Base-by-base conservation (phyloP, 23 tunicate genomes). In the Botrylloides violaceus region DNA sequence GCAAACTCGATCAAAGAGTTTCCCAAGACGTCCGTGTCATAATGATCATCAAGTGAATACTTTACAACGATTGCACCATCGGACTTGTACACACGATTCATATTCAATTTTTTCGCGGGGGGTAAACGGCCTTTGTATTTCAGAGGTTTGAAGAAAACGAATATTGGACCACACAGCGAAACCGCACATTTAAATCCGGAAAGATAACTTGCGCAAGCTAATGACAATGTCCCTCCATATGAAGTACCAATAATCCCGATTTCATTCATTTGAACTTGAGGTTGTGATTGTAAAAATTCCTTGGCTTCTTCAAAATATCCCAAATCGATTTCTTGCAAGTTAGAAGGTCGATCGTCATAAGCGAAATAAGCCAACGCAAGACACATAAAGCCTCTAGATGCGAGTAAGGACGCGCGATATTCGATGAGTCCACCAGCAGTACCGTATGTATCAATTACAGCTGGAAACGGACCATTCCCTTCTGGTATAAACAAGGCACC, bases 241-340 rank as follows among this genome's bases (percentile, higher is more conserved):
- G 70, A 64, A 0, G 32, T 31, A 9, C 39, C 70, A 31, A 64
- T 32, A 7, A 64, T 31, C 12, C 70, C 70, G 5, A 64, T 27
- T 23, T 32, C 70, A 29, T 31, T 12, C 30, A 30, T 64, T 28
- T 29, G 25, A 31, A 31, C 70, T 6, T 29, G 5, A 7, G 36
- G 70, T 9, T 64, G 70, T 64, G 31, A 9, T 32, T 29, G 31
- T 32, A 64, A 64, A 32, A 7, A 64, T 9, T 64, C 70, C 30
- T 64, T 64, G 12, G 70, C 70, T 27, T 64, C 70, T 64, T 64
- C 70, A 27, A 64, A 64, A n/a, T 64, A 64, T 64, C 32, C 70
- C 0, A 64, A 23, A 7, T 64, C 70, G 18, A 64, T 23, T 6
- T 30, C 36, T 23, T n/a, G 12, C 18, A n/a, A 29, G 15, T 36